phyloP scores from a whole-genome alignment of 2,888 invertebrate species.

The Tryphoninae sp. region DNA sequence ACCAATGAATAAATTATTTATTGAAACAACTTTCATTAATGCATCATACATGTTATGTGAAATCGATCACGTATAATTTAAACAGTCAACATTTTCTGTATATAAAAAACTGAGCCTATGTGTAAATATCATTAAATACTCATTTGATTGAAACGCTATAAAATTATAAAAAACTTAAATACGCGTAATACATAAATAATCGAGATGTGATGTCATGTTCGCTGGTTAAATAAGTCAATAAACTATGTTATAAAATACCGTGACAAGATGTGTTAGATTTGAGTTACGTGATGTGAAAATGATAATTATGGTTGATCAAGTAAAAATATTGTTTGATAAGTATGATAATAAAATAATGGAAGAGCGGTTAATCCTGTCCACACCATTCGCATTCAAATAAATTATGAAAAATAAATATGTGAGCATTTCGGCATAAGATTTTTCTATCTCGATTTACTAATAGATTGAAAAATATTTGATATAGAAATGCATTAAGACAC shows the following conservation, averaged over 20 bases:
- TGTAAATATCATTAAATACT: slow-evolving; percentile 22
- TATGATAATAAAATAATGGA: slow-evolving; percentile 13
- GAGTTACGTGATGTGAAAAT: neutral
- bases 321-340: slow-evolving; percentile 8
- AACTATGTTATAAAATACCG: slow-evolving; percentile 20
- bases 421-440: slow-evolving; percentile 8
- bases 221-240: neutral
- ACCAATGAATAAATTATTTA: slow-evolving; percentile 52
- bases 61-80: slow-evolving; percentile 1
- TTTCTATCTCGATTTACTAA: slow-evolving; percentile 32
- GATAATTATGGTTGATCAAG: neutral
- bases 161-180: slow-evolving; percentile 16
- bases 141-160: neutral
- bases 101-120: slow-evolving; percentile 20
- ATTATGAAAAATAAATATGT: slow-evolving; percentile 37
- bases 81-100: slow-evolving; percentile 23
- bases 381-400: slow-evolving; percentile 22
- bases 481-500: slow-evolving; percentile 44
- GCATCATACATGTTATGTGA: neutral
- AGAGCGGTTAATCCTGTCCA: slow-evolving; percentile 30
- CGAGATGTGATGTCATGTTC: neutral
- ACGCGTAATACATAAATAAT: neutral
- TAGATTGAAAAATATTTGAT: slow-evolving; percentile 32
- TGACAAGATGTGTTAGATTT: neutral
- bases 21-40: slow-evolving; percentile 30